phyloP scores from a whole-genome alignment of 2,888 invertebrate species.

The Amitus sp. region DNA sequence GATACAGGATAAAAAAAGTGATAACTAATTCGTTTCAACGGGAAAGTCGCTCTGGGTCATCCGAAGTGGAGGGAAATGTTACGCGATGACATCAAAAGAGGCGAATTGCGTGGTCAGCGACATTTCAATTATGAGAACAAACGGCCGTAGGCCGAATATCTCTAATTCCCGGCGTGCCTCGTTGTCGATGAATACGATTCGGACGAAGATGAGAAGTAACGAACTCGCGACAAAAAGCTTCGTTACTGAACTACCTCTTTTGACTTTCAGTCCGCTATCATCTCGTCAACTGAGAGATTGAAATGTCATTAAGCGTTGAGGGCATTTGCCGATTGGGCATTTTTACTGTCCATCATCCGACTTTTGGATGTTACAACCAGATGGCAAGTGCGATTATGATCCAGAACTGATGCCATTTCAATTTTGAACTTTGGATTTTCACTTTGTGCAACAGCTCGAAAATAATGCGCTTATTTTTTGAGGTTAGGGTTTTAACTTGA shows the following conservation, averaged over 20 bases:
- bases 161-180: constrained; percentile 28
- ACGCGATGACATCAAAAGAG: constrained; percentile 42
- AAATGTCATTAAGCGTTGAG: constrained; percentile 21
- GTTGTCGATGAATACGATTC: neutral
- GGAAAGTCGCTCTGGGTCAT: constrained; percentile 18
- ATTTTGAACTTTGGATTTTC: too few relatives aligned
- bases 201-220: constrained; percentile 5
- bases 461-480: too few relatives aligned
- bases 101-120: constrained; percentile 39
- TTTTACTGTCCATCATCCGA: neutral
- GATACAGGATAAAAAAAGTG: constrained; percentile 38
- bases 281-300: constrained; percentile 24
- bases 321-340: too few relatives aligned
- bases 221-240: constrained; percentile 15
- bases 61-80: too few relatives aligned
- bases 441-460: too few relatives aligned
- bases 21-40: constrained; percentile 46
- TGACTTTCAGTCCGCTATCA: constrained; percentile 8
- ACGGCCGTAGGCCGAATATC: constrained; percentile 24
- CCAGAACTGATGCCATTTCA: too few relatives aligned
- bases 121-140: constrained; percentile 46
- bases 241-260: constrained; percentile 20
- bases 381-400: too few relatives aligned
- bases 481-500: too few relatives aligned
- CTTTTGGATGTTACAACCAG: too few relatives aligned